A percentile compares a stretch with the other conserved stretches of the same genome.
These are phyloP conservation scores for Galeruca laticollis DNA, from an alignment of 2,888 invertebrate genomes.

Conservation along the genomic window DNA sequence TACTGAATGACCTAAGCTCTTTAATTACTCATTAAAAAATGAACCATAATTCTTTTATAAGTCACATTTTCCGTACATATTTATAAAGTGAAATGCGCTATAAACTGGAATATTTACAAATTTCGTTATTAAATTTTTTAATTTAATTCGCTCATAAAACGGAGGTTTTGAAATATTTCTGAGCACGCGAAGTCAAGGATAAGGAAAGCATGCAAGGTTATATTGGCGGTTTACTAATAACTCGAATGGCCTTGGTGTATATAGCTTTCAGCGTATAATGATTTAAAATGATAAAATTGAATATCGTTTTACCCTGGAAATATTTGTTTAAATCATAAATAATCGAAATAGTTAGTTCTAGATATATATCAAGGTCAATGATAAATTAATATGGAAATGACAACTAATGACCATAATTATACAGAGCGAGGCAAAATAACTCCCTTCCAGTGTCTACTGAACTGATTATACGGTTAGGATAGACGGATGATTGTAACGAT, in stretches of 20 bases:
- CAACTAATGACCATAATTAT: too few relatives aligned
- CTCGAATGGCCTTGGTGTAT: background rate
- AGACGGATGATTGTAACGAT: too few relatives aligned
- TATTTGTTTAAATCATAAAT: too few relatives aligned
- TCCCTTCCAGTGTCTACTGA: too few relatives aligned
- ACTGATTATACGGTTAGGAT: too few relatives aligned
- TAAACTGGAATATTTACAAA: background rate
- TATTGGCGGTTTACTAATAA: constrained; percentile 1
- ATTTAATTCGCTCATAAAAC: background rate
- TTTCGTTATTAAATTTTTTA: background rate
- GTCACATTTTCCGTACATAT: background rate
- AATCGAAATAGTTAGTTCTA: too few relatives aligned
- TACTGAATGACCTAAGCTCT: background rate
- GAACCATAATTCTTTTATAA: background rate
- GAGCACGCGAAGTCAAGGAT: constrained; percentile 8
- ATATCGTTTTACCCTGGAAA: too few relatives aligned
- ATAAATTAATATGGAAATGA: too few relatives aligned
- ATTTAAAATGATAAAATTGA: too few relatives aligned
- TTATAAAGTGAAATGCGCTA: background rate
- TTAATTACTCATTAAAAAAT: background rate
- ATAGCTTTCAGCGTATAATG: background rate
- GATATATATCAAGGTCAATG: too few relatives aligned
- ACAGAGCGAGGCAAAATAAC: too few relatives aligned
- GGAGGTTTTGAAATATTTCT: constrained; percentile 3
- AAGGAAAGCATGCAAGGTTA: background rate